These are phyloP conservation scores for Atherinomorus stipes DNA, from an alignment of 2,113 vertebrate species.

Conservation along the genomic window DNA sequence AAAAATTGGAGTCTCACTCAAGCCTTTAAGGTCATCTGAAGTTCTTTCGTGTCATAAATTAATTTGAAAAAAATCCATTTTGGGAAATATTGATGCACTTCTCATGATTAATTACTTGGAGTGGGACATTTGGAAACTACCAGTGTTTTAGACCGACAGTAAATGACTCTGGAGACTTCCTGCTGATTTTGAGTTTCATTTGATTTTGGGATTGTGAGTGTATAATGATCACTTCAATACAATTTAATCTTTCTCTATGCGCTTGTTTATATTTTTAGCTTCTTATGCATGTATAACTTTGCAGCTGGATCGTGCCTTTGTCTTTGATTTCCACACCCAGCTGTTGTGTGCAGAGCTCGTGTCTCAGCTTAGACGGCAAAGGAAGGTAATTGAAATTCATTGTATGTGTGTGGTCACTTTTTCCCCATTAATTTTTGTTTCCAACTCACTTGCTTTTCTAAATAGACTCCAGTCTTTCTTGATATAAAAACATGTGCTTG, in stretches of 20 bases:
- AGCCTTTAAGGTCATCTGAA: neutral
- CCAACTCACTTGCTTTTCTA: slow-evolving; percentile 80
- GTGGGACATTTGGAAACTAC: too few relatives aligned
- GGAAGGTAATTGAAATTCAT: slow-evolving; percentile 79
- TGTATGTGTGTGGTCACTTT: slow-evolving; percentile 77
- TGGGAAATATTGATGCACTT: too few relatives aligned
- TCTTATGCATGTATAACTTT: slow-evolving; percentile 23
- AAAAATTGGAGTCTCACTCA: neutral
- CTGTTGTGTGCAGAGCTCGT: slow-evolving; percentile 18
- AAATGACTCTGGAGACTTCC: too few relatives aligned
- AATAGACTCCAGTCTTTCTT: slow-evolving; percentile 79
- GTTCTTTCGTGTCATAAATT: neutral
- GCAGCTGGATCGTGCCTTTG: slow-evolving; percentile 18
- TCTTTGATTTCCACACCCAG: slow-evolving; percentile 17
- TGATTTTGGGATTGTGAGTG: slow-evolving; percentile 5
- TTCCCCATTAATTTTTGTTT: slow-evolving; percentile 81
- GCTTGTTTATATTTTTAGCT: slow-evolving; percentile 4
- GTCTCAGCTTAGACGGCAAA: slow-evolving; percentile 44
- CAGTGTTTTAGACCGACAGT: too few relatives aligned
- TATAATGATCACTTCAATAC: slow-evolving; percentile 32
- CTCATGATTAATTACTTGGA: too few relatives aligned
- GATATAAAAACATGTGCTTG: slow-evolving; percentile 68
- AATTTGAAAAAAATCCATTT: too few relatives aligned
- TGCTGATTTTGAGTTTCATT: neutral
- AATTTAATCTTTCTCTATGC: slow-evolving; percentile 16